Conservation (phyloP, 2,888 invertebrate genomes). For the Polydrusus cervinus region DNA sequence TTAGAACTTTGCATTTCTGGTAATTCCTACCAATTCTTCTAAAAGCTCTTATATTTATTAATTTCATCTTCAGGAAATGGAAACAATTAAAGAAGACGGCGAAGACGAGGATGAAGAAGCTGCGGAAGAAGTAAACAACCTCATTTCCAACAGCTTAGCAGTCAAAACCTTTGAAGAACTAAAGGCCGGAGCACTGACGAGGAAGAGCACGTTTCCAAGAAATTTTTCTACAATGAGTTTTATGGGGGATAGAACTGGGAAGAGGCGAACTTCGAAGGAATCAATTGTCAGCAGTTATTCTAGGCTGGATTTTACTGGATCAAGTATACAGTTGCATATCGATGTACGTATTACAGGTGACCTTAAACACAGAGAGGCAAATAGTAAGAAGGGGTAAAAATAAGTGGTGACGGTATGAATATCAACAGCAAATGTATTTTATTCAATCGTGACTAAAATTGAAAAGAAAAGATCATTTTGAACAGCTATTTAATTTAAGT, state of each 20-base stretch:
- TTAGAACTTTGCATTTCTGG: not conserved
- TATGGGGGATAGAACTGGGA: constrained; percentile 56
- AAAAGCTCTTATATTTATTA: not conserved
- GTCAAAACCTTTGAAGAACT: constrained; percentile 67
- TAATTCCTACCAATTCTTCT: not conserved
- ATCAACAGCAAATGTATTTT: too few relatives aligned
- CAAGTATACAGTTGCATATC: constrained; percentile 81
- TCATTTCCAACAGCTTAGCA: constrained; percentile 63
- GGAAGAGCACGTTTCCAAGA: constrained; percentile 68
- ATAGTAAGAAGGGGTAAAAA: too few relatives aligned
- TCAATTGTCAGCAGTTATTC: constrained; percentile 83
- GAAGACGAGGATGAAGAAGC: constrained; percentile 78
- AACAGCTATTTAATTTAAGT: too few relatives aligned
- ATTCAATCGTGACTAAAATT: too few relatives aligned
- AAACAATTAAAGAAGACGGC: constrained; percentile 78
- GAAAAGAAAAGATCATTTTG: too few relatives aligned
- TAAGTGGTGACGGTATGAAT: too few relatives aligned
- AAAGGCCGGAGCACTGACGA: constrained; percentile 63
- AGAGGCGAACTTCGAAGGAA: constrained; percentile 68
- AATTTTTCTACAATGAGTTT: constrained; percentile 70
- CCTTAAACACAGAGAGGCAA: too few relatives aligned
- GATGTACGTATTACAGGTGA: constrained; percentile 70
- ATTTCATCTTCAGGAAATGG: constrained; percentile 75
- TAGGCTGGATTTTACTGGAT: constrained; percentile 84
- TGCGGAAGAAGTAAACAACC: constrained; percentile 69